Evolutionary conservation across 2,113 vertebrate species (phyloP), one percentile per base, ranked within the genome.

Genomic region (Chelonoidis abingdonii): DNA sequence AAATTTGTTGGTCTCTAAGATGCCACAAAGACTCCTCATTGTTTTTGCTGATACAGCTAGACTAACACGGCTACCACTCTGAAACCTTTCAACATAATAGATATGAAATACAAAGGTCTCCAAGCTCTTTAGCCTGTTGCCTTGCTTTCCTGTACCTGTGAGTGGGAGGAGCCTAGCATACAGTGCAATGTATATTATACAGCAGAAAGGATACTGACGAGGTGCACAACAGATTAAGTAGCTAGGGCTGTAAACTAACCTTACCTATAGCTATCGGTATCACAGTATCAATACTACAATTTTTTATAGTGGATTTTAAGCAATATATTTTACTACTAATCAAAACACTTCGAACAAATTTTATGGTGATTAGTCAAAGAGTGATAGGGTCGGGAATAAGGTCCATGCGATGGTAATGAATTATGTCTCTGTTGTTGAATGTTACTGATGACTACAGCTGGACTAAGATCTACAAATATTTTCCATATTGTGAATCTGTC

Each of bases 391-490:
- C 82, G 7, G 8, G 44, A 76, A 88, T 97, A 94, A 6, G 62
- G 31, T 52, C n/a, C 14, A 49, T 93, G n/a, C 82, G 56, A 90
- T 93, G 83, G 12, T 53, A 83, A 86, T 72, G 59, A 96, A 94
- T 62, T 92, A 27, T 22, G 80, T 2, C 21, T 83, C 92, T 3
- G 0, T 8, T 57, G n/a, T 16, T 93, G 83, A 93, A 79, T 65
- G 27, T 47, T 96, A 75, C n/a, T 87, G 90, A 49, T 82, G 92
- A 85, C 53, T 83, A 80, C 8, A 87, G 83, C 79, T 86, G 31
- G n/a, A 49, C 49, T 83, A 91, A 92, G 88, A 95, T 78, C 27
- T 86, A 6, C n/a, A 89, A 92, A 8, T 49, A 84, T 93, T 94
- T 94, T 94, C 17, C 82, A n/a, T 75, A 25, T 79, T 76, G 47